Evolutionary conservation across 2,797 vertebrate species (phyloP), one percentile per base, ranked within the genome.

Genomic region (Galagoides demidoff): DNA sequence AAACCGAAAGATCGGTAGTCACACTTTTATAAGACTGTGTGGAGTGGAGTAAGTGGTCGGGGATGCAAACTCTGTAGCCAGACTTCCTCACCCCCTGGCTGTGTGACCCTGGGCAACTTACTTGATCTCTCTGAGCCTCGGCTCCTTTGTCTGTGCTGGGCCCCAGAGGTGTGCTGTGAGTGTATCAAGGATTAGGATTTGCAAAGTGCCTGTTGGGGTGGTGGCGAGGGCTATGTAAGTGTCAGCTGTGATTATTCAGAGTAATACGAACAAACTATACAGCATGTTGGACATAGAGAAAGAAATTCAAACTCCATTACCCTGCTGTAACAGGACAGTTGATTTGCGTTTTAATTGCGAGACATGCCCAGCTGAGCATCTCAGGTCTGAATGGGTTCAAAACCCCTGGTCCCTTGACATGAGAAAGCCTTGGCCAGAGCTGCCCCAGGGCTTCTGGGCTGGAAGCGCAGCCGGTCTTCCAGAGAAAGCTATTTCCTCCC

Each of bases 231-330:
- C 68, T 29, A 3, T 2, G 3, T 31, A 43, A 25, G 2, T 7
- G 27, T 85, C 29, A 57, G 43, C 55, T 39, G 7, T 1, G 68
- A 43, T 89, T 29, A 27, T 90, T 86, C 49, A 66, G 77, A 79
- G 57, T n/a, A 39, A 88, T 19, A 77, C 52, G 34, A 63, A 85
- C 23, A 49, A 93, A 55, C 17, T 19, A 19, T 55, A 57, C 59
- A 70, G 86, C 63, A 71, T 61, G 29, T 43, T 84, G 68, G 83
- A 84, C 89, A 19, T 12, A 59, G 66, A 82, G 85, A 52, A 90
- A 43, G 73, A 76, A 31, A 6, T 20, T 55, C 57, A 59, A 97
- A 43, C 19, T 5, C 20, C 5, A 16, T 77, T 59, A 27, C 12
- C 64, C n/a, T 45, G 31, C 1, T 11, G 22, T 49, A n/a, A 59